phyloP scores from a whole-genome alignment of 2,113 vertebrate species.

The Sialia sialis region DNA sequence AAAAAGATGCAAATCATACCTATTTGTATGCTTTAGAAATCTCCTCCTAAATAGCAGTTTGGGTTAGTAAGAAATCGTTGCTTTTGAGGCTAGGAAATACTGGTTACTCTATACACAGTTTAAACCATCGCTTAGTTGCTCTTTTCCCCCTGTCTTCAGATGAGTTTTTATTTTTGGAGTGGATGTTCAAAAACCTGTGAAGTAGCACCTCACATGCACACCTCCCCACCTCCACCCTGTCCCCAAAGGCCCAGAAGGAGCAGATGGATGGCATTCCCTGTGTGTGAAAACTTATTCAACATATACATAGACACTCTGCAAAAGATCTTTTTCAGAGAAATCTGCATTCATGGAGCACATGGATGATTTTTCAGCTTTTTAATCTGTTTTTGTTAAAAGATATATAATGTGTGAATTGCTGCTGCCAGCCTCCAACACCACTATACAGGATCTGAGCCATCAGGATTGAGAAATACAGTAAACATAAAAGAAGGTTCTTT shows the following conservation, averaged over 20 bases:
- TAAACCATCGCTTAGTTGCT: background rate
- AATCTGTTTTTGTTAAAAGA: background rate
- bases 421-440: background rate
- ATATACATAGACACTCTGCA: rapidly evolving
- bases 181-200: background rate
- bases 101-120: background rate
- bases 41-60: background rate
- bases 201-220: background rate
- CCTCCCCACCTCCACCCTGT: background rate
- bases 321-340: background rate
- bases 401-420: background rate
- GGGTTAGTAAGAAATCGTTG: background rate
- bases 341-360: background rate
- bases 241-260: background rate
- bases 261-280: background rate
- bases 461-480: background rate
- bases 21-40: background rate
- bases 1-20: background rate
- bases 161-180: background rate
- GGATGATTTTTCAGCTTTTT: background rate
- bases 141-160: background rate
- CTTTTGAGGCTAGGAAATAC: background rate
- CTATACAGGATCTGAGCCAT: background rate
- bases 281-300: background rate
- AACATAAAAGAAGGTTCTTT: background rate